Conservation (phyloP, 2,113 vertebrate genomes). For the Gulo gulo region DNA sequence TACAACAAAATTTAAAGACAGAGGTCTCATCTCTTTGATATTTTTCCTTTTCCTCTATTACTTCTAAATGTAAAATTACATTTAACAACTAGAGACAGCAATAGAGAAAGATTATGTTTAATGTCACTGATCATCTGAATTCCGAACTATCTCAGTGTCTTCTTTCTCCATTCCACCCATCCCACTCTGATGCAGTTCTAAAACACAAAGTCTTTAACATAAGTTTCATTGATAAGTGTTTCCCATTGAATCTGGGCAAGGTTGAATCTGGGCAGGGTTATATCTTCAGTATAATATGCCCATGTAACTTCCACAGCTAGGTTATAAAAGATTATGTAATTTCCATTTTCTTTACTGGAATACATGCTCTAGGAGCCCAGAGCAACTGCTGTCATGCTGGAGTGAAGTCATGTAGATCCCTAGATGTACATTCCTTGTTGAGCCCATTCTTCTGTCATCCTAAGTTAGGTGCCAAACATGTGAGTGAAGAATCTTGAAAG, state of each 20-base stretch:
- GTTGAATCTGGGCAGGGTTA: neutral
- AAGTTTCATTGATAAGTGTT: neutral
- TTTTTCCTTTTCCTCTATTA: neutral
- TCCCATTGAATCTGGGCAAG: neutral
- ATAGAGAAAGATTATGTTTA: neutral
- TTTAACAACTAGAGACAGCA: neutral
- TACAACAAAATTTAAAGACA: neutral
- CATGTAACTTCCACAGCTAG: neutral
- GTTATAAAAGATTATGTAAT: neutral
- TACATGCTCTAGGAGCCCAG: neutral
- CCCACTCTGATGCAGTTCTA: neutral
- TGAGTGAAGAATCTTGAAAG: neutral
- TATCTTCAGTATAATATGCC: neutral
- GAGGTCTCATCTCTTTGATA: neutral
- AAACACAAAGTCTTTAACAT: neutral
- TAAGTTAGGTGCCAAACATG: neutral
- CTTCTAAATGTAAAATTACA: neutral
- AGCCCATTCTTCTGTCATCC: neutral
- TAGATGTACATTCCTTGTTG: neutral
- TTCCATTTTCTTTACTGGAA: neutral
- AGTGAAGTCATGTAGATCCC: neutral
- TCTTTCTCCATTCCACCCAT: neutral
- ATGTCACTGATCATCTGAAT: neutral
- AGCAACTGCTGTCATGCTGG: neutral
- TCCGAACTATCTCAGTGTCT: neutral